phyloP scores from a whole-genome alignment of 2,888 invertebrate genomes.

The Sipunculus nudus region DNA sequence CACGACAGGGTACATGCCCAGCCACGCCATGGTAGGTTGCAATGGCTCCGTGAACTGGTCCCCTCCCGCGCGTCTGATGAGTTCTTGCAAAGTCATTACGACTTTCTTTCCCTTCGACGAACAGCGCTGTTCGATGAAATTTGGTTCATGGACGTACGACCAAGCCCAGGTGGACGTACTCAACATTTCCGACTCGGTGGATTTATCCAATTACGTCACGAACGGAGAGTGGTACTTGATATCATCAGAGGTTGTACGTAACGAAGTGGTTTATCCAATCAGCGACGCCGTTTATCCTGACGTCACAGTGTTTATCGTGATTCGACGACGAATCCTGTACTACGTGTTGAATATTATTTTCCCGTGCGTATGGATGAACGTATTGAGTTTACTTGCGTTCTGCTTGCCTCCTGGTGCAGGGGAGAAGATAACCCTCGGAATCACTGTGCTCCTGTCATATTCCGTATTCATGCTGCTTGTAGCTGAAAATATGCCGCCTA shows the following conservation, averaged over 20 bases:
- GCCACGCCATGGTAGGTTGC: constrained; percentile 69
- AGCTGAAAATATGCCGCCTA: constrained; percentile 69
- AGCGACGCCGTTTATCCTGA: constrained; percentile 57
- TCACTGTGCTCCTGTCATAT: constrained; percentile 68
- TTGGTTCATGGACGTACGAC: constrained; percentile 65
- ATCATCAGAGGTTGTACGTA: constrained; percentile 47
- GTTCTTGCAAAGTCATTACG: constrained; percentile 69
- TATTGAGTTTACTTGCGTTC: constrained; percentile 67
- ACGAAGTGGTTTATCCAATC: constrained; percentile 58
- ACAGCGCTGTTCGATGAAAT: constrained; percentile 59
- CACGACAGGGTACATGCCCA: constrained; percentile 70
- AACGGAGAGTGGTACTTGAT: constrained; percentile 62
- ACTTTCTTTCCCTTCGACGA: constrained; percentile 64
- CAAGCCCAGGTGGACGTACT: constrained; percentile 63
- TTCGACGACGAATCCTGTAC: constrained; percentile 66
- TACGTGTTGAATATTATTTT: constrained; percentile 66
- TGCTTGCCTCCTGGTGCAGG: constrained; percentile 67
- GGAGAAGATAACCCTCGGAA: constrained; percentile 68
- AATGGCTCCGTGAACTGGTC: constrained; percentile 71
- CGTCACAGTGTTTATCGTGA: constrained; percentile 68
- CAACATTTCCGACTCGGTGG: constrained; percentile 59
- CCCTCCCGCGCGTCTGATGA: constrained; percentile 70
- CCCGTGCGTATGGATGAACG: constrained; percentile 68
- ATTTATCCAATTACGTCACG: constrained; percentile 54
- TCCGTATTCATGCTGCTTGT: constrained; percentile 68